These are phyloP conservation scores for Phataginus tricuspis DNA, from an alignment of 2,797 vertebrate species.

Conservation along the genomic window DNA sequence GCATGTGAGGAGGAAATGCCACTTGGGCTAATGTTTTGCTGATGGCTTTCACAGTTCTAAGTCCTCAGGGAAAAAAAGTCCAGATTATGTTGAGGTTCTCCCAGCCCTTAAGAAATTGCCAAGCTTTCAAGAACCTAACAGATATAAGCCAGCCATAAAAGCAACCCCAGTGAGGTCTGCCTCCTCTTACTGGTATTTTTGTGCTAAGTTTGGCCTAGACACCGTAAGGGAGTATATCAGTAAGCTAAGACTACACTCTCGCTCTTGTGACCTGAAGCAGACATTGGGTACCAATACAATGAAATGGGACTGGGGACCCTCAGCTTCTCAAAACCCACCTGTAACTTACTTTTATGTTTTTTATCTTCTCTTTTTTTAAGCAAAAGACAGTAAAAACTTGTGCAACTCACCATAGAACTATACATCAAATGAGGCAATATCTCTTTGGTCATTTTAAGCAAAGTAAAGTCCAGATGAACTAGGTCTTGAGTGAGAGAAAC, in stretches of 20 bases:
- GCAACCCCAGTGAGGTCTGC: background rate
- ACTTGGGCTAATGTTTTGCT: constrained; percentile 40
- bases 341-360: background rate
- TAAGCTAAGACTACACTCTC: background rate
- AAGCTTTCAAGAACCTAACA: constrained; percentile 37
- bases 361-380: background rate
- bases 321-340: background rate
- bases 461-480: background rate
- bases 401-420: background rate
- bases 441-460: background rate
- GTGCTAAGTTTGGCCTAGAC: background rate
- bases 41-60: constrained; percentile 34
- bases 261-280: background rate
- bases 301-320: background rate
- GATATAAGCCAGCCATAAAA: background rate
- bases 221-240: background rate
- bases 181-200: background rate
- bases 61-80: background rate
- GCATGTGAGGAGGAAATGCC: constrained; percentile 2
- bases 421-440: background rate
- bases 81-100: constrained; percentile 11
- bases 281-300: background rate
- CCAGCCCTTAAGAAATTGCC: background rate
- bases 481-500: background rate
- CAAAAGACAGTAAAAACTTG: background rate